These are phyloP conservation scores for Apostichopus parvimensis DNA, from an alignment of 35 echinoderm and acorn worm genomes.

Conservation along the genomic window DNA sequence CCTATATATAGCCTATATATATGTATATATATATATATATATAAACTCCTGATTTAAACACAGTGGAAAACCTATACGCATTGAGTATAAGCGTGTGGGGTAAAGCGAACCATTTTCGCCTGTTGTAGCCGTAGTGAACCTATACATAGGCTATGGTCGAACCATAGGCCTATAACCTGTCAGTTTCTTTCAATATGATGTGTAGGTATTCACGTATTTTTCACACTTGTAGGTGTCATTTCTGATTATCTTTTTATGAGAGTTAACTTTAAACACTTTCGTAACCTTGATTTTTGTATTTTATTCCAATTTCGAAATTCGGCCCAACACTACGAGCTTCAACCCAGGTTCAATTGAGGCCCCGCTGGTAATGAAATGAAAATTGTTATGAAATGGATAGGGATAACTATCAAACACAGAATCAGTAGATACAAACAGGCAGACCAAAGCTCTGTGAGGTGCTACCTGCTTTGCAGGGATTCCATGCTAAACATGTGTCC, in stretches of 20 bases:
- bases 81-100: no score
- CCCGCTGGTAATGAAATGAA: slow-evolving; percentile 45
- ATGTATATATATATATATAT: no score
- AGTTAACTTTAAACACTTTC: slow-evolving; percentile 28
- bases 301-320: slow-evolving; percentile 14
- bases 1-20: no score
- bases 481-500: slow-evolving; percentile 14
- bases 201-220: neutral
- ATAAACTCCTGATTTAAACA: no score
- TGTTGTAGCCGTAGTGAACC: no score
- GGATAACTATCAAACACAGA: neutral
- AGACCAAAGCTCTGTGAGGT: slow-evolving; percentile 13
- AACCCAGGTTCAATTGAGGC: slow-evolving; percentile 16
- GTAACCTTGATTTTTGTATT: slow-evolving; percentile 20
- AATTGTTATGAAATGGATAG: slow-evolving; percentile 44
- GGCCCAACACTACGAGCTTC: neutral
- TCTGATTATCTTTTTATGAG: neutral
- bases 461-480: slow-evolving; percentile 37
- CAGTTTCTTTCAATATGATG: slow-evolving; percentile 17
- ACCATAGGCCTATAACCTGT: neutral
- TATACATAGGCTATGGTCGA: no score
- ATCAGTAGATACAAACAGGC: slow-evolving; percentile 32
- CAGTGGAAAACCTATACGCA: no score
- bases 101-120: no score
- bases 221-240: slow-evolving; percentile 7